phyloP scores from a whole-genome alignment of 2,113 vertebrate species.

The Puma concolor region DNA sequence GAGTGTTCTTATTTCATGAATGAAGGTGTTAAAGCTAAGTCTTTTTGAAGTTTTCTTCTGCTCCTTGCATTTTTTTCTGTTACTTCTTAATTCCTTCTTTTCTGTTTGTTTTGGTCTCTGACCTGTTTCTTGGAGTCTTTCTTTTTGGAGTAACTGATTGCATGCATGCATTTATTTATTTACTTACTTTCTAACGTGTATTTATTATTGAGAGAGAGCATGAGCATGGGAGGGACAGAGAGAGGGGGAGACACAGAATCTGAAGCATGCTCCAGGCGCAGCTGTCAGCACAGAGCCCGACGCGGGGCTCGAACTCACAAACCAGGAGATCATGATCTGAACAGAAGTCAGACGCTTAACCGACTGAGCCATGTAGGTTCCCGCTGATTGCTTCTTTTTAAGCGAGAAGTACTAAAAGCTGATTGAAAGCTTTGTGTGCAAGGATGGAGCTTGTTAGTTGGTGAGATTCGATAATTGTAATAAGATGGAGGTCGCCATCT shows the following conservation, averaged over 20 bases:
- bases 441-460: not conserved
- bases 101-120: not conserved
- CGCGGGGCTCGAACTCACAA: too few species aligned
- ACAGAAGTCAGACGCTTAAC: too few species aligned
- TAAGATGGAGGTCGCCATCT: not conserved
- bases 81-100: constrained; percentile 14
- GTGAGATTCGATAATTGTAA: not conserved
- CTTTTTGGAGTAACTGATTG: not conserved
- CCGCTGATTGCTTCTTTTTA: not conserved
- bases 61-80: not conserved
- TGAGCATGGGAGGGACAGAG: too few species aligned
- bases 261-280: too few species aligned
- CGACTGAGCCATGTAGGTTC: too few species aligned
- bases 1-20: not conserved
- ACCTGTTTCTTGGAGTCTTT: not conserved
- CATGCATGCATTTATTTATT: too few species aligned
- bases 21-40: not conserved
- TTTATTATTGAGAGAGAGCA: too few species aligned
- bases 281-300: too few species aligned
- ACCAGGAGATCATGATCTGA: too few species aligned
- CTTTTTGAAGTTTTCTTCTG: constrained; percentile 1
- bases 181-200: too few species aligned
- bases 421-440: not conserved
- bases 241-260: too few species aligned
- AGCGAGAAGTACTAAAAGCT: constrained; percentile 22